These are phyloP conservation scores for Falco berigora DNA, from an alignment of 2,797 vertebrate genomes.

Conservation along the genomic window DNA sequence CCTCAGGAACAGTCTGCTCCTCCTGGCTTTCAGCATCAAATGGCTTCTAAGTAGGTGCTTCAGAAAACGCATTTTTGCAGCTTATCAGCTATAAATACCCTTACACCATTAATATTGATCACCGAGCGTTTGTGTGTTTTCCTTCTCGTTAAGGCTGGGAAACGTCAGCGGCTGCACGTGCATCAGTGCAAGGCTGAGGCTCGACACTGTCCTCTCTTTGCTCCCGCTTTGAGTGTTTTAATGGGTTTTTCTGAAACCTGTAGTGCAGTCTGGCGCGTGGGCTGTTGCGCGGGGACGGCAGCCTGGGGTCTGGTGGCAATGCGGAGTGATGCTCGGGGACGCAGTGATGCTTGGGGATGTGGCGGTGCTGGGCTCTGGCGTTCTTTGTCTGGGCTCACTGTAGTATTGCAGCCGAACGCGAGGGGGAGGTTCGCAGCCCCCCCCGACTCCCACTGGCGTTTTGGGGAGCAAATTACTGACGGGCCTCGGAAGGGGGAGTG, in stretches of 20 bases:
- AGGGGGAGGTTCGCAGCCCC: neutral
- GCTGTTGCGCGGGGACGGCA: neutral
- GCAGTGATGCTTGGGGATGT: neutral
- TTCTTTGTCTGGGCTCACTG: conserved; percentile 31
- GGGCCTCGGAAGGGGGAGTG: neutral
- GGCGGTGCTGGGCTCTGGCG: neutral
- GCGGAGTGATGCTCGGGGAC: neutral
- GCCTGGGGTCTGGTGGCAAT: neutral
- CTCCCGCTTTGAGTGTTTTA: accelerated
- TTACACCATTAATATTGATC: neutral
- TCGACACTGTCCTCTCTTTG: neutral
- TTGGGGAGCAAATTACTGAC: accelerated
- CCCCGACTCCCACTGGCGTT: neutral
- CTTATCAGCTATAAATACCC: neutral
- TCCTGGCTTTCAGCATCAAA: neutral
- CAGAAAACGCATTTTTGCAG: neutral
- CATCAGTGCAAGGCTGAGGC: neutral
- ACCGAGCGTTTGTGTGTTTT: neutral
- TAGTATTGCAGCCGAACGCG: neutral
- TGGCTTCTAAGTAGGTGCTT: accelerated
- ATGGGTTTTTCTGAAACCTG: neutral
- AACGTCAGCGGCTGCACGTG: neutral
- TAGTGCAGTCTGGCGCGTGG: accelerated
- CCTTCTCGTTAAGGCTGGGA: neutral
- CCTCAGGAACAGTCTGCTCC: neutral